Base-by-base conservation (phyloP, 2,113 vertebrate genomes). In the Channa argus region DNA sequence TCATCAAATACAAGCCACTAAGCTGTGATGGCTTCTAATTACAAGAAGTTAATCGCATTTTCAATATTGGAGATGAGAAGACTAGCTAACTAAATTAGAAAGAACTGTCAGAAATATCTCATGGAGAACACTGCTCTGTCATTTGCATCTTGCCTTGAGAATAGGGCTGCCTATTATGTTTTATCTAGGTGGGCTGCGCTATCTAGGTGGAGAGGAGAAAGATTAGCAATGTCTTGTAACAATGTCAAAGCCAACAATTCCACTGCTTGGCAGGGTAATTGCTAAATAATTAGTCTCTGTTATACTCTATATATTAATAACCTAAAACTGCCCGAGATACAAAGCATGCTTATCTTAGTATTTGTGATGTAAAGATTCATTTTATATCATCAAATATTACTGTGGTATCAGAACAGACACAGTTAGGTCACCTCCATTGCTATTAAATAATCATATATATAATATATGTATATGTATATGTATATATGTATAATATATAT, bases 101-200 rank as follows among this genome's bases (percentile, higher is more conserved):
- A 41, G 34, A 34, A 14, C n/a, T 11, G 14, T 47, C 1, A 43
- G 36, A 14, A 41, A 39, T 39, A 8, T 74, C 11, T 65, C 4
- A 43, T 8, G 1, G 3, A 73, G 38, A 43, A 45, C 33, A 7
- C 38, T 11, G 62, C 46, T 65, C 44, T 66, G 24, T 65, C 38
- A 44, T 36, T 24, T 34, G 1, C 39, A 33, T 43, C 46, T 44
- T 59, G 46, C 43, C 52, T 72, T 54, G 8, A 41, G 45, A 67
- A 15, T 56, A 59, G 47, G 51, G 43, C 45, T 39, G 34, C 51
- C 53, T 46, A 63, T 82, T 59, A 53, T 24, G 11, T 33, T 47
- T 68, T 24, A 43, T 24, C 24, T 24, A 24, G 24, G 24, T 24
- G 24, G 52, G 34, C 65, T 59, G 15, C 41, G 24, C 46, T 13